Conservation (phyloP, 1,140 invertebrate species). For the Caerostris darwini region DNA sequence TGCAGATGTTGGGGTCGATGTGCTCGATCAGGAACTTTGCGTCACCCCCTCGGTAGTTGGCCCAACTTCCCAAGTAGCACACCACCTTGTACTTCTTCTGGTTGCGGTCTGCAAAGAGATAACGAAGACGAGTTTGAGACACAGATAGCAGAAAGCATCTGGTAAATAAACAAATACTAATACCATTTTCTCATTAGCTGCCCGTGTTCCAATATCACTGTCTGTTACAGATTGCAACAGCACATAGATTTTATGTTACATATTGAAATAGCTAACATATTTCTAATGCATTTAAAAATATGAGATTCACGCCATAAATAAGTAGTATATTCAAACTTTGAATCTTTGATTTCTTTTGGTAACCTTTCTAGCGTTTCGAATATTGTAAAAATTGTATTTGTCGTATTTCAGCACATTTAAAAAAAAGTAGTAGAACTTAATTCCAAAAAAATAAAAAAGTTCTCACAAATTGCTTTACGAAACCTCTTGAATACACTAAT, state of each 20-base stretch:
- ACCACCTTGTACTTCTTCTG: conserved; percentile 78
- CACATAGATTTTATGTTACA: neutral
- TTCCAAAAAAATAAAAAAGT: no score
- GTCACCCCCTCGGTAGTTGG: conserved; percentile 86
- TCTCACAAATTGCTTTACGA: no score
- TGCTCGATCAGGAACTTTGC: conserved; percentile 88
- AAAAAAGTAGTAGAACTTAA: no score
- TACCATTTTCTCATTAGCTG: no score
- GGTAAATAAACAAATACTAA: no score
- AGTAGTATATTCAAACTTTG: no score
- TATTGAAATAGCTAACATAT: neutral
- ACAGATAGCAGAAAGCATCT: no score
- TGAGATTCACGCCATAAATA: neutral
- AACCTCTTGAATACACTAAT: no score
- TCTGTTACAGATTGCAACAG: neutral
- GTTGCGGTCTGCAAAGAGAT: conserved; percentile 52
- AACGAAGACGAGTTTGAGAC: neutral
- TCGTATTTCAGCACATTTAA: no score
- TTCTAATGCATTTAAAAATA: neutral
- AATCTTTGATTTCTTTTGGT: no score
- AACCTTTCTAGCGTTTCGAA: no score
- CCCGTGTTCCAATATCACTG: neutral
- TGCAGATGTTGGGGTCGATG: conserved; percentile 90
- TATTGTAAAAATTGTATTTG: no score
- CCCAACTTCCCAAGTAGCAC: conserved; percentile 90